These are phyloP conservation scores for Selenia dentaria DNA, from an alignment of 2,888 invertebrate genomes.

Conservation along the genomic window DNA sequence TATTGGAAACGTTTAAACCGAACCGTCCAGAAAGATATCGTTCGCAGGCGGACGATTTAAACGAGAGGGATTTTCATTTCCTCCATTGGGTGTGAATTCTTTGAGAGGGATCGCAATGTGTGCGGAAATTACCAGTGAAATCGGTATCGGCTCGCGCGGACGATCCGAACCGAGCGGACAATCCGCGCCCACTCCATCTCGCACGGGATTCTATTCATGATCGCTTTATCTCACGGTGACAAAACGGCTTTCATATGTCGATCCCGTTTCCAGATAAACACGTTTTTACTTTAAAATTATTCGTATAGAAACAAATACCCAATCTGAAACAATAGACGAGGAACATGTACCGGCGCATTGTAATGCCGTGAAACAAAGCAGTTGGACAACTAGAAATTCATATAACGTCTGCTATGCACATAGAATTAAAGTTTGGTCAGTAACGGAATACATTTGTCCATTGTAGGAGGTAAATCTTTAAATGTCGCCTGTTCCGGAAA, in stretches of 20 bases:
- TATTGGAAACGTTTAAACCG: constrained; percentile 31
- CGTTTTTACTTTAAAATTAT: constrained; percentile 25
- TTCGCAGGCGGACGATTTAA: constrained; percentile 59
- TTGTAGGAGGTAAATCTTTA: constrained; percentile 44
- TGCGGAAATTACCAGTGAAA: constrained; percentile 72
- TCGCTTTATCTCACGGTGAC: constrained; percentile 23
- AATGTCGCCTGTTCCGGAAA: constrained; percentile 35
- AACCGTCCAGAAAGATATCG: constrained; percentile 44
- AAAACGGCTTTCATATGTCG: constrained; percentile 18
- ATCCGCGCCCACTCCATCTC: constrained; percentile 36
- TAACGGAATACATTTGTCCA: constrained; percentile 54
- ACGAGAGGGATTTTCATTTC: constrained; percentile 70
- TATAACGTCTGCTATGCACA: constrained; percentile 54
- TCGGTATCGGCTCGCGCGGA: constrained; percentile 55
- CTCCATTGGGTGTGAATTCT: constrained; percentile 56
- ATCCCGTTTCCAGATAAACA: constrained; percentile 22
- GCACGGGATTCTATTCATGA: constrained; percentile 32
- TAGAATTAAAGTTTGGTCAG: constrained; percentile 55
- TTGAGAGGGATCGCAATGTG: constrained; percentile 53
- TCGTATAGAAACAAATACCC: constrained; percentile 24
- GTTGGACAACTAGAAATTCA: constrained; percentile 52
- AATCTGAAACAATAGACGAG: constrained; percentile 36
- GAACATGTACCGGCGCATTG: constrained; percentile 44
- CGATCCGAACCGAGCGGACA: constrained; percentile 50
- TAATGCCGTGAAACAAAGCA: constrained; percentile 57